Evolutionary conservation across 1,140 invertebrate species (phyloP), one percentile per base, ranked within the genome.

Genomic region (Melitaea cinxia): DNA sequence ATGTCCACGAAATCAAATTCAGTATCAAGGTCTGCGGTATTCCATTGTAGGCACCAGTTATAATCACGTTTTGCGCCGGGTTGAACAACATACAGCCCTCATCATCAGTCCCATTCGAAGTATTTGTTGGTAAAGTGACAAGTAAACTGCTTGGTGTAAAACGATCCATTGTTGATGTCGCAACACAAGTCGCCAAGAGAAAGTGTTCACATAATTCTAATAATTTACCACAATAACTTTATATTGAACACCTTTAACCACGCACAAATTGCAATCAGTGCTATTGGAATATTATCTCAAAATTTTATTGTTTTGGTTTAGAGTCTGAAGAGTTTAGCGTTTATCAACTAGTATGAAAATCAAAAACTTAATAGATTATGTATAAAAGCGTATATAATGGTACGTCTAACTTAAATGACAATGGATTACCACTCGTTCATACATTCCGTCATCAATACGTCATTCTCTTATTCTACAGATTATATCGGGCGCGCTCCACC

Each of bases 11-110:
- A 65, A 96, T 91, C 61, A 96, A 88, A 89, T 98, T 98, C 4
- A 98, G 85, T 55, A 97, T 92, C 19, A 98, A 92, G 66, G 97
- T 98, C 79, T 97, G 95, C 9, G 97, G 97, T 76, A 98, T 97
- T 62, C 97, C 97, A 89, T 96, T 95, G 83, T 96, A 97, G 30
- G 93, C 93, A 74, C 93, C 94, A 15, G 94, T 95, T 55, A 96
- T 94, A 55, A 95, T 92, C 26, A 88, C 75, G 60, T 91, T 93
- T 52, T 88, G 84, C 5, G 85, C 81, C 4, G 83, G 67, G 66
- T 89, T 89, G 50, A 81, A 62, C 12, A 89, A 67, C 88, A 91
- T 91, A 63, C 88, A 91, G 10, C 79, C 75, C 49, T 84, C 83
- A 66, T 88, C 82, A 37, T 80, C 79, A 6, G 80, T 72, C 35